phyloP scores from a whole-genome alignment of 92 coral and sea anemone genomes.

The Anthopleura xanthogrammica region DNA sequence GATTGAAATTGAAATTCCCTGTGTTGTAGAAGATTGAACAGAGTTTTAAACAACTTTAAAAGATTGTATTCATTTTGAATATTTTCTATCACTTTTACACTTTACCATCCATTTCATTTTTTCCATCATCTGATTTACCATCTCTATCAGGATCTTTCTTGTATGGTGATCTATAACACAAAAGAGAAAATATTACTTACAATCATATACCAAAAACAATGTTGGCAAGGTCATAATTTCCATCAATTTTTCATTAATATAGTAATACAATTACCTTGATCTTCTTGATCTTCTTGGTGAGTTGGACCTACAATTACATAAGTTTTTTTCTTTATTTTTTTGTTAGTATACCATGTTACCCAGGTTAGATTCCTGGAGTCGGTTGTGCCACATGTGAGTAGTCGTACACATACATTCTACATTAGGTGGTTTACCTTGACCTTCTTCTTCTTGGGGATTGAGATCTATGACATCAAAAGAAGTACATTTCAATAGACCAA shows the following conservation, averaged over 20 bases:
- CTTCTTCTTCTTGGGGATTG: conserved; percentile 65
- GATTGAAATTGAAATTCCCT: too few relatives aligned
- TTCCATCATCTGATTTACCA: background rate
- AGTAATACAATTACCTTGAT: conserved; percentile 34
- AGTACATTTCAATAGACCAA: too few relatives aligned
- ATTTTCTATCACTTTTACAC: background rate
- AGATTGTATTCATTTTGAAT: background rate
- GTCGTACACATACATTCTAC: background rate
- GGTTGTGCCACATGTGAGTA: too few relatives aligned
- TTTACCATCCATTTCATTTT: conserved; percentile 35
- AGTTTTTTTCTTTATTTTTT: too few relatives aligned
- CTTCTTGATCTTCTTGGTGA: conserved; percentile 74
- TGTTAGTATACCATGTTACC: too few relatives aligned
- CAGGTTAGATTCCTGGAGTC: too few relatives aligned
- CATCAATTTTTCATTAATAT: background rate
- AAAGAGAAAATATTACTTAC: background rate
- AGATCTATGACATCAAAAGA: background rate
- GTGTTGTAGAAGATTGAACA: too few relatives aligned
- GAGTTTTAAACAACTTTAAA: too few relatives aligned
- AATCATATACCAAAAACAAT: background rate
- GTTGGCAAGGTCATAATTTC: too few relatives aligned
- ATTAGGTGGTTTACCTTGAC: conserved; percentile 48
- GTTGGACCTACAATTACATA: conserved; percentile 46
- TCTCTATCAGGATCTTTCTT: conserved; percentile 31
- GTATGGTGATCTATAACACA: conserved; percentile 46